phyloP scores from a whole-genome alignment of 1,140 invertebrate genomes.

The Ephestia elutella region DNA sequence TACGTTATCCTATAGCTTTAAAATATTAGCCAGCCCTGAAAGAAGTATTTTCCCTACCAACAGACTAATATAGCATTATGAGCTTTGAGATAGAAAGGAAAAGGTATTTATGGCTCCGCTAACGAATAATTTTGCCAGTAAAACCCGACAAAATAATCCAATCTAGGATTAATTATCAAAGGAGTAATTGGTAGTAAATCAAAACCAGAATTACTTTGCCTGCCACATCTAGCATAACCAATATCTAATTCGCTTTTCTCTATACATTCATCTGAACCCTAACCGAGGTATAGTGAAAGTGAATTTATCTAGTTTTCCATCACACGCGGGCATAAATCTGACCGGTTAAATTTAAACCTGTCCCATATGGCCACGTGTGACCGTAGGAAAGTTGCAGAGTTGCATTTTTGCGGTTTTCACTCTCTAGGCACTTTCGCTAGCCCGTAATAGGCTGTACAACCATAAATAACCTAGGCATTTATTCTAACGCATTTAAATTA shows the following conservation, averaged over 20 bases:
- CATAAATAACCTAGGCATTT: constrained; percentile 4
- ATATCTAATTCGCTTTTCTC: background rate
- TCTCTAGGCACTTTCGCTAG: constrained; percentile 19
- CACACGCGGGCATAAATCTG: background rate
- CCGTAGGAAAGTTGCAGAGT: constrained; percentile 46
- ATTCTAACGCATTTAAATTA: no score
- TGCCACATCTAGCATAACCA: background rate
- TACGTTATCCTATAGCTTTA: no score
- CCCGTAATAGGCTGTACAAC: background rate
- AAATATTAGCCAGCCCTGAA: background rate
- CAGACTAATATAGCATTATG: no score
- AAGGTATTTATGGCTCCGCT: no score
- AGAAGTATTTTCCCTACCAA: background rate
- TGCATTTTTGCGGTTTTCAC: constrained; percentile 54
- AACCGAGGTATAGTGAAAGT: constrained; percentile 14
- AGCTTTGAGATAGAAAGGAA: no score
- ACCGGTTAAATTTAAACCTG: constrained; percentile 27
- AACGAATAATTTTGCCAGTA: no score
- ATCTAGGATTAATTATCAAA: no score
- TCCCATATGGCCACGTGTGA: constrained; percentile 30
- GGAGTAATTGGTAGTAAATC: background rate
- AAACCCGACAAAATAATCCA: background rate
- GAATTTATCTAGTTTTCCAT: constrained; percentile 23
- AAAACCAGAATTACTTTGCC: background rate
- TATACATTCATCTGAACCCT: background rate